These are phyloP conservation scores for Muscicapa striata DNA, from an alignment of 2,797 vertebrate species.

Conservation along the genomic window DNA sequence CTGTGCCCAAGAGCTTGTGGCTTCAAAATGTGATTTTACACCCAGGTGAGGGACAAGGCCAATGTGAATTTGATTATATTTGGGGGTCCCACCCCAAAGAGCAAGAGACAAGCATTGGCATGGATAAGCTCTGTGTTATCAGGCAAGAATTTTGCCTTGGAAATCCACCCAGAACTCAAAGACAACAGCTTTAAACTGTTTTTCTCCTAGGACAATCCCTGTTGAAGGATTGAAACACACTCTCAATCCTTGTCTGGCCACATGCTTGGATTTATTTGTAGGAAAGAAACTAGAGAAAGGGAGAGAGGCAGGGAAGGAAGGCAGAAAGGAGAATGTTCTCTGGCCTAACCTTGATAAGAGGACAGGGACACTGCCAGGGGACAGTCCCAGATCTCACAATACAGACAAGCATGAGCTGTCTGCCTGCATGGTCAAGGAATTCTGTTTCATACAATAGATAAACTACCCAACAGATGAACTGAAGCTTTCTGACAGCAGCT, in stretches of 20 bases:
- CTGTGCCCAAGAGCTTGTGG: neutral
- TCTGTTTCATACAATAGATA: neutral
- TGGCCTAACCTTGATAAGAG: neutral
- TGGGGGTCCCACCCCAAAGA: neutral
- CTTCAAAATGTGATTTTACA: neutral
- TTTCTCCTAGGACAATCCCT: neutral
- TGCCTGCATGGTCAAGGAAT: neutral
- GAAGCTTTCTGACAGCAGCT: neutral
- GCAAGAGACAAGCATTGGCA: neutral
- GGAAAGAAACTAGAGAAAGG: neutral
- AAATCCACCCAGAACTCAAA: neutral
- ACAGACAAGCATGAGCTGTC: neutral
- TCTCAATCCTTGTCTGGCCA: neutral
- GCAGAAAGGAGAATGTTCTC: fast-evolving
- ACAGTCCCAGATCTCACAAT: neutral
- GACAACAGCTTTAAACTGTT: neutral
- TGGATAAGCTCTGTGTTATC: neutral
- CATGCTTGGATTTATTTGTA: neutral
- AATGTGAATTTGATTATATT: neutral
- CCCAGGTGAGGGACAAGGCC: neutral
- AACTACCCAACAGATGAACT: neutral
- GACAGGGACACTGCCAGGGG: neutral
- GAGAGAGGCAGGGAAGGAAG: neutral
- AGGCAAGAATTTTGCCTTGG: neutral
- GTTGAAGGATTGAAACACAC: neutral